Evolutionary conservation across 2,113 vertebrate genomes (phyloP).

Genomic region (Pongo pygmaeus): DNA sequence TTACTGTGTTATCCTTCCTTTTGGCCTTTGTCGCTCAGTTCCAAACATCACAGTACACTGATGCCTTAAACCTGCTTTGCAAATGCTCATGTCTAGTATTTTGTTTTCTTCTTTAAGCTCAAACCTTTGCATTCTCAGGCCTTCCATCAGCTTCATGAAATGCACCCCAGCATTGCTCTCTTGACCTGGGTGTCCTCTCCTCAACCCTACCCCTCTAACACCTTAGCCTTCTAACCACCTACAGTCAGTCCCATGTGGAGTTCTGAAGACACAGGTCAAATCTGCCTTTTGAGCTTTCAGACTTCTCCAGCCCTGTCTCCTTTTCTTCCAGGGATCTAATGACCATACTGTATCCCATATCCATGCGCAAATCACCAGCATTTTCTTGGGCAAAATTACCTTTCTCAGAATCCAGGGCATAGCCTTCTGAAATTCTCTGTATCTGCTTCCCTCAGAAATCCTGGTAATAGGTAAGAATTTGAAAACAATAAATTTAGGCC

Average conservation of each 20-base stretch:
- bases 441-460: background rate
- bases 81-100: background rate
- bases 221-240: background rate
- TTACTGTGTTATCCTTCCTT: background rate
- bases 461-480: background rate
- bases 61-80: background rate
- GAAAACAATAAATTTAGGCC: background rate
- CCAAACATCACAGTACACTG: background rate
- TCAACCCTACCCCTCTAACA: background rate
- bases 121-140: background rate
- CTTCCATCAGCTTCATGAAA: background rate
- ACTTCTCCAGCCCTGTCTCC: background rate
- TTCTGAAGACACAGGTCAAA: background rate
- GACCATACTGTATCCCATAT: background rate
- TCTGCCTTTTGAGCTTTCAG: background rate
- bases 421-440: background rate
- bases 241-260: background rate
- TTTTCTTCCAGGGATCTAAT: background rate
- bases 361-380: background rate
- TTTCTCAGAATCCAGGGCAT: background rate
- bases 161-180: background rate
- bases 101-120: background rate
- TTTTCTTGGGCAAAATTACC: background rate
- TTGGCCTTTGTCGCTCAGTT: background rate
- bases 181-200: background rate